phyloP scores from a whole-genome alignment of 2,113 vertebrate species.

The Oostethus manadensis region DNA sequence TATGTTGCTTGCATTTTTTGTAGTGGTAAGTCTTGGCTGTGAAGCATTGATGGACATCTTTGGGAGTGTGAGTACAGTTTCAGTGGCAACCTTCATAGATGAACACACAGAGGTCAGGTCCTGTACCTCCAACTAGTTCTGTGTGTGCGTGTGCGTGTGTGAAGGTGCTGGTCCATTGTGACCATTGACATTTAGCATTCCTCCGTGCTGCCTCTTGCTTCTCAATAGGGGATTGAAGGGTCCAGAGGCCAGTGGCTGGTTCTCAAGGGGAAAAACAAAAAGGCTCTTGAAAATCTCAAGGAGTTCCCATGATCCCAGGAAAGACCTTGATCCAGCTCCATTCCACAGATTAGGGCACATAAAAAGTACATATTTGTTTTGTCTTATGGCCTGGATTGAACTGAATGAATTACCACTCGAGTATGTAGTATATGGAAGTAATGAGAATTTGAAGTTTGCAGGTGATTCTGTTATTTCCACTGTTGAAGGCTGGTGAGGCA shows the following conservation, averaged over 20 bases:
- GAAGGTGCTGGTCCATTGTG: conserved; percentile 71
- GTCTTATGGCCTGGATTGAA: conserved; percentile 61
- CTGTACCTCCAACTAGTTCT: conserved; percentile 48
- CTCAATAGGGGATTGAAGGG: conserved; percentile 79
- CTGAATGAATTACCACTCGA: conserved; percentile 51
- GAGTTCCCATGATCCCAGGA: conserved; percentile 88
- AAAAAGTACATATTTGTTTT: conserved; percentile 79
- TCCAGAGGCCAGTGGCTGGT: conserved; percentile 70
- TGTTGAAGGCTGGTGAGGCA: not conserved
- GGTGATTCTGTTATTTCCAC: no score
- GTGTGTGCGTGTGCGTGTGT: conserved; percentile 6
- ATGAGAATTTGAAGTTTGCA: conserved; percentile 22
- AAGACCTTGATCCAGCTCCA: conserved; percentile 82
- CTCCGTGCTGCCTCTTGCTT: conserved; percentile 70
- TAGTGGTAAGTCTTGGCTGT: not conserved
- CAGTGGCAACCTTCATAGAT: conserved; percentile 35
- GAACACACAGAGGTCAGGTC: conserved; percentile 49
- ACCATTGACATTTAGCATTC: conserved; percentile 75
- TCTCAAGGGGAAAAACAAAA: conserved; percentile 86
- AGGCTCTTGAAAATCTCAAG: conserved; percentile 83
- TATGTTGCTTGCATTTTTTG: conserved; percentile 3
- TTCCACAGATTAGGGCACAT: conserved; percentile 82
- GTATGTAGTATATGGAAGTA: conserved; percentile 10
- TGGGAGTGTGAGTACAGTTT: conserved; percentile 60
- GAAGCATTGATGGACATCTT: conserved; percentile 58